Percentiles rank a stretch among this genome's conserved stretches.
phyloP scores from a whole-genome alignment of 2,797 vertebrate genomes.

The Rhabdomys pumilio region DNA sequence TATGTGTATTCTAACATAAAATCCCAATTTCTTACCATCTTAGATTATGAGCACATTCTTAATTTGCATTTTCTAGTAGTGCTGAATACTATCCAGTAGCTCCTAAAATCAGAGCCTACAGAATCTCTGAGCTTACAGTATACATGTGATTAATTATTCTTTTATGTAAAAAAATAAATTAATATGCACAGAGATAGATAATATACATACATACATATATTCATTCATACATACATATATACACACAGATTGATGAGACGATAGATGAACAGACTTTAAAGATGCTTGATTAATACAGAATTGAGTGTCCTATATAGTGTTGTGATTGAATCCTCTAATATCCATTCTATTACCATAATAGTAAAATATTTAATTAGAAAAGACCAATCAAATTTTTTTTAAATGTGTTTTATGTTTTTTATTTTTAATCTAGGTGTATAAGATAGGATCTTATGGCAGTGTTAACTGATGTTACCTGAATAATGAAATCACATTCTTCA shows the following conservation, averaged over 20 bases:
- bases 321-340: background rate
- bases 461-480: background rate
- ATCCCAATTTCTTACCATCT: background rate
- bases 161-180: background rate
- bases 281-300: background rate
- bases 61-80: background rate
- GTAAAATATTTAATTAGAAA: background rate
- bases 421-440: background rate
- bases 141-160: constrained; percentile 1
- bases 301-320: background rate
- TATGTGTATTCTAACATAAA: background rate
- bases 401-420: background rate
- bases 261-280: background rate
- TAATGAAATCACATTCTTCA: background rate
- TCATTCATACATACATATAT: background rate
- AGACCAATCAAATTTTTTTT: background rate
- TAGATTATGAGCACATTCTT: background rate
- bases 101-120: background rate
- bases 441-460: background rate
- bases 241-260: background rate
- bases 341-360: background rate
- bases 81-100: background rate
- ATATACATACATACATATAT: background rate
- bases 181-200: background rate
- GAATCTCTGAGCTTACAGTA: background rate